Evolutionary conservation across 2,797 vertebrate species (phyloP).

Genomic region (Labeo calbasu): DNA sequence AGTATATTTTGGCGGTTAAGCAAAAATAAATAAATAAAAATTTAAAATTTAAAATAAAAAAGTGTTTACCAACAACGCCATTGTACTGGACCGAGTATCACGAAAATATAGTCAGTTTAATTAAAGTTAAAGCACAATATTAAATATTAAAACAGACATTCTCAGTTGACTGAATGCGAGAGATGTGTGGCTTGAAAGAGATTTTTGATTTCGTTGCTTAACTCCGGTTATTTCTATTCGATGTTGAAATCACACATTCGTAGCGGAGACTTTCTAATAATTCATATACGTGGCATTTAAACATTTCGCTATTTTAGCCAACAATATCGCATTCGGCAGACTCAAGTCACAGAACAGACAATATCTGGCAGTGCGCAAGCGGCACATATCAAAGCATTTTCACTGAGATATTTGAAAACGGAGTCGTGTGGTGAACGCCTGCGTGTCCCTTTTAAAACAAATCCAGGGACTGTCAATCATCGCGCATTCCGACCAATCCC

Average conservation of each 20-base stretch:
- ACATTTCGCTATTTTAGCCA: conserved; percentile 57
- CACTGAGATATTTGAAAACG: conserved; percentile 95
- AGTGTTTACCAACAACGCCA: background rate
- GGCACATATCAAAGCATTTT: conserved; percentile 96
- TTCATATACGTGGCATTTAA: conserved; percentile 27
- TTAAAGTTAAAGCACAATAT: background rate
- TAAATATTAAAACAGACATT: conserved; percentile 4
- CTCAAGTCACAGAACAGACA: conserved; percentile 72
- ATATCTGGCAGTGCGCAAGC: conserved; percentile 81
- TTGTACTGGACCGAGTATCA: background rate
- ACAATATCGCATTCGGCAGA: conserved; percentile 57
- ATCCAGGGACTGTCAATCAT: conserved; percentile 98
- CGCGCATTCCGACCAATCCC: conserved; percentile 91
- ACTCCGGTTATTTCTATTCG: conserved; percentile 23
- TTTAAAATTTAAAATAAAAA: background rate
- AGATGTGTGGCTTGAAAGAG: background rate
- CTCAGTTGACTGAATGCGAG: background rate
- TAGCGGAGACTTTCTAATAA: background rate
- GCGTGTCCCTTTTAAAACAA: conserved; percentile 97
- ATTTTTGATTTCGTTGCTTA: conserved; percentile 1
- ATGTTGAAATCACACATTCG: conserved; percentile 9
- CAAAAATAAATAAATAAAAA: background rate
- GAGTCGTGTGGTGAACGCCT: conserved; percentile 94
- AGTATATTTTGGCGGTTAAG: background rate
- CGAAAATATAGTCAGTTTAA: background rate